Base-by-base conservation (phyloP, 2,113 vertebrate species). In the Oryzias javanicus region DNA sequence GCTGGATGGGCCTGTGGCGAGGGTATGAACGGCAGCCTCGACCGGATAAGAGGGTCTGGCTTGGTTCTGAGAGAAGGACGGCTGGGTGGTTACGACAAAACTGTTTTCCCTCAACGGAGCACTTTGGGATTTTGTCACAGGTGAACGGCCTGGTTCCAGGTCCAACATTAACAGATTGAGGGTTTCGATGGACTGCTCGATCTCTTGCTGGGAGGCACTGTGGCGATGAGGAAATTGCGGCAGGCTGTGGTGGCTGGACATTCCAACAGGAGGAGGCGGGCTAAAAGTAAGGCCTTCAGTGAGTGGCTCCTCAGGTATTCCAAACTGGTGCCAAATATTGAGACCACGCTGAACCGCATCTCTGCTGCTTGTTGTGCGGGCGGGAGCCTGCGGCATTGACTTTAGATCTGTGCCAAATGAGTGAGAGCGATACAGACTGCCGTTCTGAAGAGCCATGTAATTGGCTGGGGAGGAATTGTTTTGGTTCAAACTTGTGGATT, bases 151-250 rank as follows among this genome's bases (percentile, higher is more conserved):
- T 0, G 93, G 90, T 3, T 95, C 93, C 7, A 99, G 88, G 73
- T 97, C 95, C 72, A 95, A 77, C 96, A 99, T 98, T 17, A 99
- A 94, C 80, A 96, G 93, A 49, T 98, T 96, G 2, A 99, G 94
- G 0, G 95, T 90, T 86, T 99, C 96, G 0, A 99, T 98, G 20
- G 97, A 99, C 81, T 96, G 93, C 78, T 99, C 95, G 0, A 99
- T 98, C 87, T 99, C 97, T 76, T 89, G 91, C 68, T 92, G 95
- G 27, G 97, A 98, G 45, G 94, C 92, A 0, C 92, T 92, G 15
- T 94, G 92, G 0, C 90, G 89, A 6, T 90, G 85, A 0, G 95
- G 95, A 67, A 95, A 97, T 48, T 96, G 94, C 0, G 96, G 96
- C 76, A 98, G 93, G 83, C 93, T 93, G 24, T 95, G 91, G 71